Percentiles rank a stretch among this genome's conserved stretches.
Conservation (phyloP, 2,113 vertebrate species). For the Zosterops hypoxanthus region DNA sequence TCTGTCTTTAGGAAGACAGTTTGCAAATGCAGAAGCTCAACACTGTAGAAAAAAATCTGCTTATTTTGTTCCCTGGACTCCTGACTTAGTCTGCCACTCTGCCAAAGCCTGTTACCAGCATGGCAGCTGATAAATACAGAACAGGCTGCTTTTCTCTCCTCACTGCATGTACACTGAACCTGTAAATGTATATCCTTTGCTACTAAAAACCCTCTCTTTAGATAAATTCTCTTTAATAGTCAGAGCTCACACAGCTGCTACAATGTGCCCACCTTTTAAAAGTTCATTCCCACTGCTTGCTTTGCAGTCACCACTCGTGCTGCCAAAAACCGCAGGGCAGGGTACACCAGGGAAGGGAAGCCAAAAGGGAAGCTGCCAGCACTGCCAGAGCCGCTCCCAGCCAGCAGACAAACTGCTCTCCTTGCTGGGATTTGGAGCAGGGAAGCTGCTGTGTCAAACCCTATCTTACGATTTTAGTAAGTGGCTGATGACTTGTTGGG, state of each 20-base stretch:
- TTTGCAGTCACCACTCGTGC: not conserved
- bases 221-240: not conserved
- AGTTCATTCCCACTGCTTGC: not conserved
- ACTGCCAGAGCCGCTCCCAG: not conserved
- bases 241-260: not conserved
- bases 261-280: not conserved
- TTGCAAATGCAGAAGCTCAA: not conserved
- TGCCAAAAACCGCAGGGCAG: not conserved
- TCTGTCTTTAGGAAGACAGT: not conserved
- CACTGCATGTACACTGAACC: not conserved
- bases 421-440: not conserved
- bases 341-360: not conserved
- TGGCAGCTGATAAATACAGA: slow-evolving; percentile 14
- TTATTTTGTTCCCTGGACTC: not conserved
- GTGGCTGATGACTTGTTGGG: not conserved
- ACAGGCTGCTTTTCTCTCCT: not conserved
- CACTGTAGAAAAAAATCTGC: not conserved
- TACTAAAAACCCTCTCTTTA: not conserved
- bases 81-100: not conserved
- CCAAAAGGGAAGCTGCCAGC: not conserved
- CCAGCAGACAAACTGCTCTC: not conserved
- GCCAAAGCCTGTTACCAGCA: not conserved
- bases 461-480: not conserved
- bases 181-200: not conserved
- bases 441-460: not conserved